Conservation (phyloP, 2,797 vertebrate genomes). For the Tenualosa thibaudeaui region DNA sequence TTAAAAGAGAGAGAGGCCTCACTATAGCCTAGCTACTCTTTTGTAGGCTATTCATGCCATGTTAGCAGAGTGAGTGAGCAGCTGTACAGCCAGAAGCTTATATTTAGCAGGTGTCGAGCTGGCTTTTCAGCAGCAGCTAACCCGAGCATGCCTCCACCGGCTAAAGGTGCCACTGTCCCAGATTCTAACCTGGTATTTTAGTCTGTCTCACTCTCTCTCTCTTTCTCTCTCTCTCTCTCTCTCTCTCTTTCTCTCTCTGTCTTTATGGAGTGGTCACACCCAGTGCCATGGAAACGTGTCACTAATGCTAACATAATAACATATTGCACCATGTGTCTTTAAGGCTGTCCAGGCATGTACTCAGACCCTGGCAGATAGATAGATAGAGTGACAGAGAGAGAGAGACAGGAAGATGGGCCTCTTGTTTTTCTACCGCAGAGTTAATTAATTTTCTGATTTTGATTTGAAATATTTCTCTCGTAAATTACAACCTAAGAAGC, state of each 20-base stretch:
- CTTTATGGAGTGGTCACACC: not conserved
- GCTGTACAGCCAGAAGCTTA: not conserved
- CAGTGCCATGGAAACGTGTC: not conserved
- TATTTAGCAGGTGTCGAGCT: slow-evolving; percentile 10
- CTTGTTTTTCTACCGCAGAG: not conserved
- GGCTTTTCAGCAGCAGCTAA: slow-evolving; percentile 1
- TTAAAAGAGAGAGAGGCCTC: not conserved
- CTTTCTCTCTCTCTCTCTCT: not conserved
- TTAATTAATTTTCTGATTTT: slow-evolving; percentile 13
- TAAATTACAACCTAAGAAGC: not conserved
- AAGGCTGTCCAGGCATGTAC: not conserved
- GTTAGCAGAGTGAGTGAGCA: not conserved
- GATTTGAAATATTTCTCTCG: slow-evolving; percentile 7
- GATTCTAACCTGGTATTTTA: slow-evolving; percentile 10
- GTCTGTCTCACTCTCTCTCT: not conserved
- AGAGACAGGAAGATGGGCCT: no score
- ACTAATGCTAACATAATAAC: no score
- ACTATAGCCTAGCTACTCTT: not conserved
- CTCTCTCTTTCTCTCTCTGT: not conserved
- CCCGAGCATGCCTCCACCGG: not conserved
- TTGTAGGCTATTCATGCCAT: not conserved
- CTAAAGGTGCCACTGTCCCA: not conserved
- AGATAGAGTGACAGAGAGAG: no score
- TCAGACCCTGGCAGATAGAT: no score
- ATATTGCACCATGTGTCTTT: not conserved